Evolutionary conservation across 2,797 vertebrate species (phyloP).

Genomic region (Adrianichthys oophorus): DNA sequence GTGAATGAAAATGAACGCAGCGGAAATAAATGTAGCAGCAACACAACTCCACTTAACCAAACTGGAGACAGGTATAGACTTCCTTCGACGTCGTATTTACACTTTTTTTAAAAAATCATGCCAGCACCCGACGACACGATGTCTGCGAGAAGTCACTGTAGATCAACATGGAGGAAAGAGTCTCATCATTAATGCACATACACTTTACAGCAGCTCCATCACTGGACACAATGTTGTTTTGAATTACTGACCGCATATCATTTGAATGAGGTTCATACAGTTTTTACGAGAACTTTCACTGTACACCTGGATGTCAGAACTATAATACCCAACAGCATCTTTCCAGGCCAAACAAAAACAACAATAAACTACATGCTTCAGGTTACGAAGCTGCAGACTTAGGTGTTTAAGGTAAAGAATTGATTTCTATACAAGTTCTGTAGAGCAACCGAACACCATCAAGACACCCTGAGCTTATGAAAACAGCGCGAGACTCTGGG

Average conservation of each 20-base stretch:
- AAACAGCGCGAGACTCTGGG: constrained; percentile 18
- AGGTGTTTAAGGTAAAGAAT: constrained; percentile 29
- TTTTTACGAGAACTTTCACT: constrained; percentile 56
- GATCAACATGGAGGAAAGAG: constrained; percentile 18
- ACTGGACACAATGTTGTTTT: constrained; percentile 23
- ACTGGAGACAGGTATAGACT: constrained; percentile 5
- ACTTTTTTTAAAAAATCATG: constrained; percentile 34
- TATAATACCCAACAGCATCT: constrained; percentile 36
- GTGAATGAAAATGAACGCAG: constrained; percentile 12
- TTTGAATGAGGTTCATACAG: constrained; percentile 31
- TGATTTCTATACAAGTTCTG: constrained; percentile 18
- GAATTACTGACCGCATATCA: constrained; percentile 22
- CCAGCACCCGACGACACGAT: constrained; percentile 24
- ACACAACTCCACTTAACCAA: constrained; percentile 25
- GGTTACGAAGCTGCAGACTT: constrained; percentile 21
- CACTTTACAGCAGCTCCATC: constrained; percentile 32
- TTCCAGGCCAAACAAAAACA: constrained; percentile 28
- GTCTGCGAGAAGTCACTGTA: constrained; percentile 18
- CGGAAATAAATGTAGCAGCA: constrained; percentile 26
- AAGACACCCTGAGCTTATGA: constrained; percentile 42
- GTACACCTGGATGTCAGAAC: constrained; percentile 43
- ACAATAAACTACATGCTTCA: constrained; percentile 36
- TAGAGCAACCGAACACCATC: constrained; percentile 28
- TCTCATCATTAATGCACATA: constrained; percentile 24
- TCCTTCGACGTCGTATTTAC: too few relatives aligned